Evolutionary conservation across 2,797 vertebrate genomes (phyloP).

Genomic region (Gallirallus australis): DNA sequence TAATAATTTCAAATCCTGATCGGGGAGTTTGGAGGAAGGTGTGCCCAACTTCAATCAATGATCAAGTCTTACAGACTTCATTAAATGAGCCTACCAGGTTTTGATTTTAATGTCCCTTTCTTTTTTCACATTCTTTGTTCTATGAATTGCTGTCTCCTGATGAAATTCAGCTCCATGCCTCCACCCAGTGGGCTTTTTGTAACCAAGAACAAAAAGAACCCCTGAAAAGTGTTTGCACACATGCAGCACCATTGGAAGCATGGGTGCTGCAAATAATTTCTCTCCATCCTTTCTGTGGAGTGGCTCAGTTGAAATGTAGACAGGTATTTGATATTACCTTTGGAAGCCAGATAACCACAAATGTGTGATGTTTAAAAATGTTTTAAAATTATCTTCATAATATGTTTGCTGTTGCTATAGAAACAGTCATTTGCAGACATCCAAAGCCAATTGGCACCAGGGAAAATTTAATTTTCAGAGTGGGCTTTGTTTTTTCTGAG

Average conservation of each 20-base stretch:
- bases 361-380: background rate
- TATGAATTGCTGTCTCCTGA: background rate
- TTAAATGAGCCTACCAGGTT: background rate
- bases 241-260: background rate
- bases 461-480: background rate
- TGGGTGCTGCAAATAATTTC: background rate
- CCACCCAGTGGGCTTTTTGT: constrained; percentile 72
- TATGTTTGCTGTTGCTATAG: constrained; percentile 13
- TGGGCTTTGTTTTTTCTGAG: background rate
- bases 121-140: background rate
- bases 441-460: background rate
- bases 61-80: background rate
- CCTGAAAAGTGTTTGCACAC: background rate
- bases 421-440: background rate
- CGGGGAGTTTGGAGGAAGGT: background rate
- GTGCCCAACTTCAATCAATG: background rate
- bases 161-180: constrained; percentile 71
- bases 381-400: background rate
- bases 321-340: background rate
- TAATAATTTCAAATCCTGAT: background rate
- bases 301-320: background rate
- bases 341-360: background rate
- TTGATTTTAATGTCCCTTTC: background rate
- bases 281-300: background rate
- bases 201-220: background rate